A percentile compares a stretch with the other conserved stretches of the same genome.
phyloP scores from a whole-genome alignment of 2,113 vertebrate genomes.

The Mesitornis unicolor region DNA sequence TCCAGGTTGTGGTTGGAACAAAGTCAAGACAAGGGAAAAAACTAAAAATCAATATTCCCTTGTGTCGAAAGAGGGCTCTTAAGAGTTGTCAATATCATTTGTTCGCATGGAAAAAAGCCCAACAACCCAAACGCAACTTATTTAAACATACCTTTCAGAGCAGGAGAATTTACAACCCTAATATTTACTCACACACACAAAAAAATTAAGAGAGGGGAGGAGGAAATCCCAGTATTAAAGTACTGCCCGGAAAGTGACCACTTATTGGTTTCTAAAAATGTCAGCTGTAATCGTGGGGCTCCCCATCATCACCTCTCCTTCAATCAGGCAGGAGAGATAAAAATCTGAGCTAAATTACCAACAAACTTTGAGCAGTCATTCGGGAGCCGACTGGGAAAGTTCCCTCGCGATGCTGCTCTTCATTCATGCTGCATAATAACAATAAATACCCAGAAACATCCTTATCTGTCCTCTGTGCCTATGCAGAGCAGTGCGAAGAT shows the following conservation, averaged over 20 bases:
- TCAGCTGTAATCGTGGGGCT: background rate
- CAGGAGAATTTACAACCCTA: background rate
- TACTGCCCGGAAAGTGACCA: background rate
- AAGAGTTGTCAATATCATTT: constrained; percentile 31
- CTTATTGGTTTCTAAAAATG: background rate
- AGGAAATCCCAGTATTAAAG: background rate
- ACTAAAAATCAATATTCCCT: background rate
- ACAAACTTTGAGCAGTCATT: constrained; percentile 45
- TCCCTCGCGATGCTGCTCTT: background rate
- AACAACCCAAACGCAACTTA: background rate
- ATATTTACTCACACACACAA: background rate
- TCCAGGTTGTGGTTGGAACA: background rate
- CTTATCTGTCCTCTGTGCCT: background rate
- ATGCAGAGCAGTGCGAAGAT: background rate
- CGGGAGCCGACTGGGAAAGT: background rate
- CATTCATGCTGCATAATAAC: background rate
- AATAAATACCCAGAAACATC: background rate
- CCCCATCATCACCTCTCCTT: background rate
- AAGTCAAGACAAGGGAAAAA: background rate
- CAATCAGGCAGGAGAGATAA: background rate
- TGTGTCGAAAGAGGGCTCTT: constrained; percentile 31
- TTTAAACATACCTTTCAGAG: background rate
- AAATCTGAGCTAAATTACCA: constrained; percentile 29
- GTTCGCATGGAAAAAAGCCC: background rate
- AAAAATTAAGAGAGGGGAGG: background rate